Evolutionary conservation across 2,888 invertebrate species (phyloP).

Genomic region (Liopterus haemorrhoidalis): DNA sequence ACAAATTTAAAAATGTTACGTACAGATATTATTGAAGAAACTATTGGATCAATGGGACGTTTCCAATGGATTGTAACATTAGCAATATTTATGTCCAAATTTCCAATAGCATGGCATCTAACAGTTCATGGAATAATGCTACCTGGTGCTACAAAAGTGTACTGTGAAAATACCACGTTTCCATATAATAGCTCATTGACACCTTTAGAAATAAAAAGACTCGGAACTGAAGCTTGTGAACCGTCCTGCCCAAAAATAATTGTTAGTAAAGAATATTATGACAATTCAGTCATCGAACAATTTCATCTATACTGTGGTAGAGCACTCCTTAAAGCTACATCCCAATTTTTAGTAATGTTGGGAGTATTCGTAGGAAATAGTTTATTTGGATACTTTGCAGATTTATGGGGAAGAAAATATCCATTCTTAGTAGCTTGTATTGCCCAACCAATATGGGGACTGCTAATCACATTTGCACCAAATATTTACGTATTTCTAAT

Average conservation of each 20-base stretch:
- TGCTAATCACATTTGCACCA: slow-evolving; percentile 59
- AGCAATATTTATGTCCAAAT: slow-evolving; percentile 13
- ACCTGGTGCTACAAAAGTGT: neutral
- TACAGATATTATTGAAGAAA: slow-evolving; percentile 44
- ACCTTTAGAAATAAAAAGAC: too few relatives aligned
- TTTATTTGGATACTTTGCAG: slow-evolving; percentile 60
- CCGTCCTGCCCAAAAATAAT: slow-evolving; percentile 1
- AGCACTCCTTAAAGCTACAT: slow-evolving; percentile 56
- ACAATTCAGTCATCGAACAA: slow-evolving; percentile 61
- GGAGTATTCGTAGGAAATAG: slow-evolving; percentile 65
- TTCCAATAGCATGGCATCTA: slow-evolving; percentile 5
- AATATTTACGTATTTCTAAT: slow-evolving; percentile 45
- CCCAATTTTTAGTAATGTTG: slow-evolving; percentile 64
- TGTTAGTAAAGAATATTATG: slow-evolving; percentile 42
- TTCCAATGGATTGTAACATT: slow-evolving; percentile 14
- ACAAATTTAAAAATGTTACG: slow-evolving; percentile 6
- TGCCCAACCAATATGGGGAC: slow-evolving; percentile 60
- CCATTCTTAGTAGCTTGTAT: slow-evolving; percentile 62
- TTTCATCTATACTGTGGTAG: slow-evolving; percentile 62
- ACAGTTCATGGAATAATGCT: neutral
- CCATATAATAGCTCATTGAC: too few relatives aligned
- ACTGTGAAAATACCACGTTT: neutral
- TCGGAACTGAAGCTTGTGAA: neutral
- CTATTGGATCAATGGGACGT: slow-evolving; percentile 45
- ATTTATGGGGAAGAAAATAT: slow-evolving; percentile 64